Base-by-base conservation (phyloP, 2,888 invertebrate species). In the Drosophila vallismaia region DNA sequence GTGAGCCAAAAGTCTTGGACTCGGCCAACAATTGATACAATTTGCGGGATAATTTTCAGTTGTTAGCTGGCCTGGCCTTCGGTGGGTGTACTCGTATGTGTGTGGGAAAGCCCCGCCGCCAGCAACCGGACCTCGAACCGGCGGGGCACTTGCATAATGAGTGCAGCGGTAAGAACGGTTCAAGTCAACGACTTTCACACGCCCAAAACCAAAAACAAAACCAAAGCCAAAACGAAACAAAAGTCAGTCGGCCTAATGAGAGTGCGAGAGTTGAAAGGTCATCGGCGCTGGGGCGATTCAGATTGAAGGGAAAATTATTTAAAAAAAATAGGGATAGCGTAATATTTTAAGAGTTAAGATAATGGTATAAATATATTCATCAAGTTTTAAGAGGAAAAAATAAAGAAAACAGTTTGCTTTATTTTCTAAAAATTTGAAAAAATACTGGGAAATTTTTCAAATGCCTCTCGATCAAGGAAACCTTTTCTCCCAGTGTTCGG, bases 21-120 rank as follows among this genome's bases (percentile, higher is more conserved):
- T 49, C 62, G 58, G 55, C 12, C 73, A 68, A 73, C 85, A 84
- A 86, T 86, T 83, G 82, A 83, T 83, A 86, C 84, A 83, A 86
- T 86, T 80, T 74, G 73, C 57, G 70, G 70, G 51, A 64, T 63
- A 50, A 63, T 63, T 63, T 63, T 51, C 58, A 45, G 49, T 63
- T 49, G 66, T 51, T 50, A 33, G 51, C 50, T 8, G 7, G 49
- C 24, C 42, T 60, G 62, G 62, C 69, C 53, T 62, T 69, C 40
- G 49, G 69, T 62, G 62, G 69, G 69, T 70, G 60, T 42, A 14
- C 29, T 28, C 45, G 38, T 56, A 8, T 57, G 50, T 56, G 44
- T 62, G 69, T 70, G 69, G 69, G 69, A 70, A 70, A 70, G 33
- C 48, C 38, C 36, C 36, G 59, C 54, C 26, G 54, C 54, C 62